A percentile compares a stretch with the other conserved stretches of the same genome.
phyloP scores from a whole-genome alignment of 2,797 vertebrate genomes.

The Perodicticus potto region DNA sequence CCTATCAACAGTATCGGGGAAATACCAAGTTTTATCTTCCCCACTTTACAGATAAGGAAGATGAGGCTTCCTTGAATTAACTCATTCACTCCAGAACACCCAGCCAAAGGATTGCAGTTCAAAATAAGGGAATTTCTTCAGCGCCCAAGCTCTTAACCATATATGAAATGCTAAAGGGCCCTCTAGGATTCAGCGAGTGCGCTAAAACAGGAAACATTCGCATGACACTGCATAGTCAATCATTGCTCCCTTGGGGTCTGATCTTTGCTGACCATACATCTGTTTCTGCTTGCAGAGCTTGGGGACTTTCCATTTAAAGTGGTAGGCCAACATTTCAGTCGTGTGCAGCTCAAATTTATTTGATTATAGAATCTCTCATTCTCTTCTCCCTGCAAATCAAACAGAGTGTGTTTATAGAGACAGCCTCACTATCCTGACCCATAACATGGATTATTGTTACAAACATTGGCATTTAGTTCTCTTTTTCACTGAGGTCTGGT shows the following conservation, averaged over 20 bases:
- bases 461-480: background rate
- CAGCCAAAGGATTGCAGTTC: background rate
- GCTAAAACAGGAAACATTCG: background rate
- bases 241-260: background rate
- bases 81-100: background rate
- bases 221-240: rapidly evolving
- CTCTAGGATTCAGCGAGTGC: background rate
- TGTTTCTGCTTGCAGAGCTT: background rate
- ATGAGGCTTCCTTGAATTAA: background rate
- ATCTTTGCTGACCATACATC: background rate
- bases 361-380: background rate
- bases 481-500: background rate
- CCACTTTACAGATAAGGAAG: background rate
- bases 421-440: background rate
- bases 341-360: background rate
- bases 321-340: background rate
- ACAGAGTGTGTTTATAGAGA: background rate
- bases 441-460: background rate
- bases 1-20: background rate
- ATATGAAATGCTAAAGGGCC: background rate
- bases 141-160: background rate
- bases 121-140: background rate
- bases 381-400: background rate
- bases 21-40: no score
- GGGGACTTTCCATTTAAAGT: background rate